Evolutionary conservation across 2,113 vertebrate species (phyloP).

Genomic region (Microtus oregoni): DNA sequence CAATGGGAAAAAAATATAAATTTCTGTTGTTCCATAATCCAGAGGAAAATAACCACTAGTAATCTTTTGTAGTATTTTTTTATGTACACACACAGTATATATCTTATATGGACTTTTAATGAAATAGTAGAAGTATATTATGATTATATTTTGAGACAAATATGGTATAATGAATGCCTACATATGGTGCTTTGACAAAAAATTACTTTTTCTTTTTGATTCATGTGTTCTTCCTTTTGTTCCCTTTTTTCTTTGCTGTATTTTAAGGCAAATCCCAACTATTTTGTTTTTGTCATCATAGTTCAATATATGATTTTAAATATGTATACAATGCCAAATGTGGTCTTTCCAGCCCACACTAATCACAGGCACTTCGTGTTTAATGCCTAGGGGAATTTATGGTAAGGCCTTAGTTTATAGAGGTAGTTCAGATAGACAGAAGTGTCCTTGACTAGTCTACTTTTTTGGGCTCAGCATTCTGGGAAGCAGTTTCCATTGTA

Average conservation of each 20-base stretch:
- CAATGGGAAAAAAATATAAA: neutral
- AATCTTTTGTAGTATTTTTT: constrained; percentile 12
- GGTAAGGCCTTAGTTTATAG: neutral
- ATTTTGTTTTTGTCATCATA: neutral
- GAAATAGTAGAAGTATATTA: constrained; percentile 13
- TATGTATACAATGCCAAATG: neutral
- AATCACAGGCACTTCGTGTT: neutral
- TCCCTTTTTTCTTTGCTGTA: neutral
- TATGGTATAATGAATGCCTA: neutral
- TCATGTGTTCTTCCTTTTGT: neutral
- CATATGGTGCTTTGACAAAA: neutral
- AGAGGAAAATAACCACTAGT: neutral
- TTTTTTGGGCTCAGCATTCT: neutral
- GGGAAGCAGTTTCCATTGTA: neutral
- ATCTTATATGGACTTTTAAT: neutral
- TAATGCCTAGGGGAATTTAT: neutral
- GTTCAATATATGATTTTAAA: neutral
- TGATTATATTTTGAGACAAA: neutral
- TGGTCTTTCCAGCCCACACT: neutral
- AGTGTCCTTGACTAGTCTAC: neutral
- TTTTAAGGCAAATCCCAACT: constrained; percentile 16
- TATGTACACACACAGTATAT: neutral
- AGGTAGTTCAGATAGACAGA: neutral
- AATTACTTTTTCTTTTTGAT: neutral
- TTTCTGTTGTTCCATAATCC: neutral